Conservation (phyloP, 2,113 vertebrate genomes). For the Cryptoleucopteryx plumbea region DNA sequence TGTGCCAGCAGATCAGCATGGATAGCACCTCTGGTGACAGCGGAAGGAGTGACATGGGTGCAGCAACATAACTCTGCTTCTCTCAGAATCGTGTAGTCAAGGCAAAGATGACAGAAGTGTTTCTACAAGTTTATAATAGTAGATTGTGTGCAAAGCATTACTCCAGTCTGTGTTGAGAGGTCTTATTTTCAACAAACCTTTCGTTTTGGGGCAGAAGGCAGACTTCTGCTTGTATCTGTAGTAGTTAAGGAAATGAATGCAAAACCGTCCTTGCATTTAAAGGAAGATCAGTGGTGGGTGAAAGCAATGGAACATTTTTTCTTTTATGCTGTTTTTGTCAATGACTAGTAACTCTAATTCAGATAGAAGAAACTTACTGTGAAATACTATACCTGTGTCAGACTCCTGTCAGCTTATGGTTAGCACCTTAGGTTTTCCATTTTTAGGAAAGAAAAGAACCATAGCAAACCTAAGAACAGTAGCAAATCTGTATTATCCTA, state of each 20-base stretch:
- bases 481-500: background rate
- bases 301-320: background rate
- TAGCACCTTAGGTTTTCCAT: background rate
- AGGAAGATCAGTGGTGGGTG: background rate
- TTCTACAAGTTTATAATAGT: background rate
- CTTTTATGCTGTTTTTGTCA: background rate
- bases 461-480: background rate
- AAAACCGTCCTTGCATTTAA: background rate
- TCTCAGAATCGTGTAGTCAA: rapidly evolving
- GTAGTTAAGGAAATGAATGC: background rate
- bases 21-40: background rate
- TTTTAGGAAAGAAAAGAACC: background rate
- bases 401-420: background rate
- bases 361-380: background rate
- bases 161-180: background rate
- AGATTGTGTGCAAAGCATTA: background rate
- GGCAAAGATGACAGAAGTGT: background rate
- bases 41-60: background rate
- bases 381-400: background rate
- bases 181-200: background rate
- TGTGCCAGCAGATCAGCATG: background rate
- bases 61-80: background rate
- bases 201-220: background rate
- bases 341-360: background rate
- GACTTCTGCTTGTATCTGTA: background rate